These are phyloP conservation scores for Temnothorax curvispinosus DNA, from an alignment of 1,140 invertebrate species.

Conservation along the genomic window DNA sequence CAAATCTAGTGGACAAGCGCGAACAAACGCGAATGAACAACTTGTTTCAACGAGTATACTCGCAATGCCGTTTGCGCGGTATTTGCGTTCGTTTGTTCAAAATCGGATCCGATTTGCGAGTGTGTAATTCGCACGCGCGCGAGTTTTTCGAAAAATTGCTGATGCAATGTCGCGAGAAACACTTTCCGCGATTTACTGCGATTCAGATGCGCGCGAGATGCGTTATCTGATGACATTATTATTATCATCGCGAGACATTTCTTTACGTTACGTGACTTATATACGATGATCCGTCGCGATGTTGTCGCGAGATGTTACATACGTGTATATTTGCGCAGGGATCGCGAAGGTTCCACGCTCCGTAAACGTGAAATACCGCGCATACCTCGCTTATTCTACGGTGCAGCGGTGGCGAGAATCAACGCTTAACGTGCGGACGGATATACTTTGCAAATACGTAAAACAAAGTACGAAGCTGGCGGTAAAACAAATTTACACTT, in stretches of 20 bases:
- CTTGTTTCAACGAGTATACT: neutral
- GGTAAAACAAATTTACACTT: constrained; percentile 38
- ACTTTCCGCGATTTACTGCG: neutral
- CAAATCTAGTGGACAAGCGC: neutral
- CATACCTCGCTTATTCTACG: neutral
- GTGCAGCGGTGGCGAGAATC: neutral
- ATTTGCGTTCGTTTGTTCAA: neutral
- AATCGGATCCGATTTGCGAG: neutral
- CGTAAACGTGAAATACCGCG: neutral
- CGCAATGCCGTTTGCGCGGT: neutral
- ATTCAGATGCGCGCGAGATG: neutral
- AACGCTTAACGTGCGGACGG: neutral
- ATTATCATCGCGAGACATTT: neutral
- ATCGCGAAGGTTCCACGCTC: neutral
- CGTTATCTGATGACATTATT: neutral
- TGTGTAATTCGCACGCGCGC: neutral
- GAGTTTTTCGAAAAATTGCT: neutral
- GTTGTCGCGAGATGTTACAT: neutral
- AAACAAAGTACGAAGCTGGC: neutral
- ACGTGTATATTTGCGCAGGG: neutral
- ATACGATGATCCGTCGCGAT: neutral
- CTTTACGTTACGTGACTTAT: constrained; percentile 4
- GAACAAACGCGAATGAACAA: neutral
- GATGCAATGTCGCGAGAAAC: neutral
- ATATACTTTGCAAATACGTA: constrained; percentile 5